Evolutionary conservation across 2,113 vertebrate genomes (phyloP), one percentile per base, ranked within the genome.

Genomic region (Sander vitreus): DNA sequence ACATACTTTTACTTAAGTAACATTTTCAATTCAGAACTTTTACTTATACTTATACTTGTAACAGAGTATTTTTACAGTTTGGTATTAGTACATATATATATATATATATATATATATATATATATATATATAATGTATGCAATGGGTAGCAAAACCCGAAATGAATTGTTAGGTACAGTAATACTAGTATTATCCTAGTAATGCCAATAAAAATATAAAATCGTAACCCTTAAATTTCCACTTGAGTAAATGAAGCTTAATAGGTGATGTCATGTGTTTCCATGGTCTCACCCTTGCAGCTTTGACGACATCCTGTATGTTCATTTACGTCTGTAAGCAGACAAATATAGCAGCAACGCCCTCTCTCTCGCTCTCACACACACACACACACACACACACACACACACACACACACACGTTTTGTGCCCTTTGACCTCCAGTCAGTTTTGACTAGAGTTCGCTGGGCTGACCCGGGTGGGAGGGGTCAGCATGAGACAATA

Each of bases 401-500:
- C 60, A 55, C 47, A 45, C 27, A 59, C 58, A 59, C 57, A 60
- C 27, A 58, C 39, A 0, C 60, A 55, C 47, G 4, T 43, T 9
- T 21, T 15, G 25, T 58, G 30, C 12, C 73, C 91, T 90, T 81
- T 91, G 83, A 90, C 91, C 87, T 62, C 39, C 70, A 21, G 50
- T 71, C 73, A 68, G 75, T 73, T 83, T 55, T 69, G 85, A 80
- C 87, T 66, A 60, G 67, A 85, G 80, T 78, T 75, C 4, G 5
- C 64, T 71, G 60, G 75, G 77, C 60, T 12, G 73, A 86, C 21
- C 64, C 53, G 80, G 63, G 68, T 65, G 82, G 79, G 86, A 66
- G 73, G 78, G 88, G 88, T 84, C 83, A 76, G 50, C 1, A 16
- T 36, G 63, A 85, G 72, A 94, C 93, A 94, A 94, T 94, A 55